Conservation (phyloP, 64 coral and sea anemone genomes). For the Porites australiensis region DNA sequence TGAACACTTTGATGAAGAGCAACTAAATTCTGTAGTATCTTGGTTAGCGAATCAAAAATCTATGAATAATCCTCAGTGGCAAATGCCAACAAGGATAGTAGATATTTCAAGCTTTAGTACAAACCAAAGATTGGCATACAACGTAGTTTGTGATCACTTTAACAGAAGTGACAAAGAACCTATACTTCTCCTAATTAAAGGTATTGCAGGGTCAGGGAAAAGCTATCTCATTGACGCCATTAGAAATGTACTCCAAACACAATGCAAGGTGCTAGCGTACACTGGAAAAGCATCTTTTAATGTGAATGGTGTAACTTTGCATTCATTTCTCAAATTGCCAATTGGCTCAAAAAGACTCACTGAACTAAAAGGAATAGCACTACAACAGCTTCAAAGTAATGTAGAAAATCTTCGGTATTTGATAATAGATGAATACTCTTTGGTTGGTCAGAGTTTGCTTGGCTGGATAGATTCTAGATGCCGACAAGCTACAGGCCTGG, state of each 20-base stretch:
- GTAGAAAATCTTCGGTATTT: constrained; percentile 13
- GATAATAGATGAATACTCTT: constrained; percentile 43
- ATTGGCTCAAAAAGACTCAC: constrained; percentile 4
- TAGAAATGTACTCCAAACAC: constrained; percentile 29
- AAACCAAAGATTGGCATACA: constrained; percentile 15
- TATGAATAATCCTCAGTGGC: background rate
- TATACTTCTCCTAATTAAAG: constrained; percentile 31
- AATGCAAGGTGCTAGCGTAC: constrained; percentile 30
- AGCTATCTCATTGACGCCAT: constrained; percentile 52
- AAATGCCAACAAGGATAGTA: constrained; percentile 15
- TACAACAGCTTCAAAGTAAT: constrained; percentile 42
- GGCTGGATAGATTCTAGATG: constrained; percentile 36
- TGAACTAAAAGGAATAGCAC: constrained; percentile 52
- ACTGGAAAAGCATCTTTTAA: constrained; percentile 55
- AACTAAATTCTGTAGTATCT: constrained; percentile 28
- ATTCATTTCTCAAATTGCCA: constrained; percentile 54
- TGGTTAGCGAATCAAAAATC: constrained; percentile 29
- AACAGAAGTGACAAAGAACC: background rate
- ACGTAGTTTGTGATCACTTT: constrained; percentile 13
- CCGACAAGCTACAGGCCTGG: constrained; percentile 24
- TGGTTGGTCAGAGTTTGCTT: constrained; percentile 27
- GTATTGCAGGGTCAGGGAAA: constrained; percentile 47
- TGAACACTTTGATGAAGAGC: constrained; percentile 22
- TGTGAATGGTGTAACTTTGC: constrained; percentile 43
- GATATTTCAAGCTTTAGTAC: constrained; percentile 47